Evolutionary conservation across 1,140 invertebrate genomes (phyloP).

Genomic region (Hycleus cichorii): DNA sequence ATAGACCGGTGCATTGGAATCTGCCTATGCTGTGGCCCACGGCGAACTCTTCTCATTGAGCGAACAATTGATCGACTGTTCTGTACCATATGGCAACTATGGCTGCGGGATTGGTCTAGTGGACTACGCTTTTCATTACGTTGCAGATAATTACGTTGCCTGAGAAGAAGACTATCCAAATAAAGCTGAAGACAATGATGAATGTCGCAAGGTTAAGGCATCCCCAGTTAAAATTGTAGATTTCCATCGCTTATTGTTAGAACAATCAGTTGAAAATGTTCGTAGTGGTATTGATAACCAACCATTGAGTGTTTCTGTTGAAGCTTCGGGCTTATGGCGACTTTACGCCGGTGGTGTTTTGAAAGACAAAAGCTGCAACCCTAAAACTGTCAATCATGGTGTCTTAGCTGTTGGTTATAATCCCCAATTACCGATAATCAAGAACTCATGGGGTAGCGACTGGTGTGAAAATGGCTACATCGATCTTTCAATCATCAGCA

Average conservation of each 20-base stretch:
- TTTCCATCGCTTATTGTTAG: conserved; percentile 45
- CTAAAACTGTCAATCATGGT: conserved; percentile 58
- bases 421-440: conserved; percentile 39
- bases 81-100: too few species aligned
- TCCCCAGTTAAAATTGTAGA: conserved; percentile 46
- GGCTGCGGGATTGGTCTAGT: too few species aligned
- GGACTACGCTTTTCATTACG: too few species aligned
- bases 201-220: conserved; percentile 52
- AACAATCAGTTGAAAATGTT: conserved; percentile 56
- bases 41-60: too few species aligned
- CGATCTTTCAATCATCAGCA: conserved; percentile 37
- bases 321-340: conserved; percentile 71
- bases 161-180: conserved; percentile 61
- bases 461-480: conserved; percentile 56
- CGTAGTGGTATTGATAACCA: conserved; percentile 55
- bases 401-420: conserved; percentile 80
- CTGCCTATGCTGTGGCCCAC: too few species aligned
- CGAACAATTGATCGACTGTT: too few species aligned
- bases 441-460: conserved; percentile 45
- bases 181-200: conserved; percentile 56
- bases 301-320: conserved; percentile 81
- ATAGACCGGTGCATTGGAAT: too few species aligned
- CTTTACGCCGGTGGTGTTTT: conserved; percentile 50
- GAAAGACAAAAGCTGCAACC: too few species aligned
- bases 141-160: too few species aligned